Evolutionary conservation across 2,888 invertebrate genomes (phyloP).

Genomic region (Acrocera orbiculus): DNA sequence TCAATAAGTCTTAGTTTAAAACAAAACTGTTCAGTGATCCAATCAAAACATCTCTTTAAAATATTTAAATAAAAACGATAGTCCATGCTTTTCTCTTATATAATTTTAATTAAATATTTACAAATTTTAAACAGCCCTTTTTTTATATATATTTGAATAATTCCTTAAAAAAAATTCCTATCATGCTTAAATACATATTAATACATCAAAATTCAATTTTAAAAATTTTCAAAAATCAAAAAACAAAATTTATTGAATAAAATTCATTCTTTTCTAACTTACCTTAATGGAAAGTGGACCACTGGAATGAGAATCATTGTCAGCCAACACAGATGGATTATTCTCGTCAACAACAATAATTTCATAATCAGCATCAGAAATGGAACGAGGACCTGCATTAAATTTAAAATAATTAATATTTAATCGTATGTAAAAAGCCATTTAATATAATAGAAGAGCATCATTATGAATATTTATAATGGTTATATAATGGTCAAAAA

Average conservation of each 20-base stretch:
- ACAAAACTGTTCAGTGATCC: background rate
- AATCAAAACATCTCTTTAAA: background rate
- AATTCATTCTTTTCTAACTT: conserved; percentile 17
- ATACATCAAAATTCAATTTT: background rate
- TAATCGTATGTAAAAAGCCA: too few species aligned
- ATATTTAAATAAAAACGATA: background rate
- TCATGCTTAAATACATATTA: background rate
- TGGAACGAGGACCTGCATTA: conserved; percentile 28
- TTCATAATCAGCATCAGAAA: conserved; percentile 70
- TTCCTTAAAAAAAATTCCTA: background rate
- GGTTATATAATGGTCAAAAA: too few species aligned
- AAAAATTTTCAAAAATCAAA: background rate
- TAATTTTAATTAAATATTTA: background rate
- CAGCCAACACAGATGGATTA: conserved; percentile 63
- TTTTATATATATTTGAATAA: background rate
- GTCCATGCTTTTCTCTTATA: background rate
- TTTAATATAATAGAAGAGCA: too few species aligned
- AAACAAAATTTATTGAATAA: background rate
- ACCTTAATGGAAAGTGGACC: conserved; percentile 75
- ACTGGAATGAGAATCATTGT: conserved; percentile 57
- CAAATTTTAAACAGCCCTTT: background rate
- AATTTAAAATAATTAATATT: too few species aligned
- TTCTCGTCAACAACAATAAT: conserved; percentile 81
- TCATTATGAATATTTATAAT: too few species aligned
- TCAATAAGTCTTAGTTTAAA: too few species aligned